phyloP scores from a whole-genome alignment of 2,797 vertebrate genomes.

The Tangara arthus region DNA sequence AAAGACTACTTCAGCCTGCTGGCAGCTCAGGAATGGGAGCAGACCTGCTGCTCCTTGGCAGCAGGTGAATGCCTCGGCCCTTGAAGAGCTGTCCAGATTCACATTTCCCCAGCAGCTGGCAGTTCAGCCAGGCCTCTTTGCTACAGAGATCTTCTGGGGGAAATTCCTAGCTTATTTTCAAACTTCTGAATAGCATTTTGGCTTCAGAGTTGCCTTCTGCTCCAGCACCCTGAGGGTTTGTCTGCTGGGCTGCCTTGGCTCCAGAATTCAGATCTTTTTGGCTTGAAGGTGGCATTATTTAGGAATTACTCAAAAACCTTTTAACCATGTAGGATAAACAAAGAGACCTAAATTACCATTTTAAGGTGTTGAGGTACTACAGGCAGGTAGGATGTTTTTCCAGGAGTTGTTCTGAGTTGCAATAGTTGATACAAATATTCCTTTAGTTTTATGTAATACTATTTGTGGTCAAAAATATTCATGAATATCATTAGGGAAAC shows the following conservation, averaged over 20 bases:
- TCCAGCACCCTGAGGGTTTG: neutral
- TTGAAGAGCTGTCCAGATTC: neutral
- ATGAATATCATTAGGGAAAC: neutral
- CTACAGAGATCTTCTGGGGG: neutral
- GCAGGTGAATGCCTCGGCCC: constrained; percentile 8
- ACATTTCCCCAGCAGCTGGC: accelerated
- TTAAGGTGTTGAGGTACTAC: neutral
- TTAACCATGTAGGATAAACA: neutral
- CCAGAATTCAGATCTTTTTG: neutral
- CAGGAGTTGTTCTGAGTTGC: neutral
- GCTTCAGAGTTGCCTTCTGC: neutral
- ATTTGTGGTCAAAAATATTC: neutral
- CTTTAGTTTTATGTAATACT: neutral
- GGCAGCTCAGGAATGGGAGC: constrained; percentile 25
- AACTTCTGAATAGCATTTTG: neutral
- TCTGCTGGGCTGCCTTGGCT: neutral
- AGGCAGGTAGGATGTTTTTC: neutral
- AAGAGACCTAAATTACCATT: neutral
- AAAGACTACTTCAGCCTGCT: neutral
- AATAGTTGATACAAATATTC: neutral
- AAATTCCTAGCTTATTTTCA: constrained; percentile 5
- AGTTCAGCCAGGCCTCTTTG: neutral
- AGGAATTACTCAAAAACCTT: neutral
- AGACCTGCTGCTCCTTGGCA: constrained; percentile 32
- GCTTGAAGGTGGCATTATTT: neutral